phyloP scores from a whole-genome alignment of 2,888 invertebrate species.

The Andrena bicolor region DNA sequence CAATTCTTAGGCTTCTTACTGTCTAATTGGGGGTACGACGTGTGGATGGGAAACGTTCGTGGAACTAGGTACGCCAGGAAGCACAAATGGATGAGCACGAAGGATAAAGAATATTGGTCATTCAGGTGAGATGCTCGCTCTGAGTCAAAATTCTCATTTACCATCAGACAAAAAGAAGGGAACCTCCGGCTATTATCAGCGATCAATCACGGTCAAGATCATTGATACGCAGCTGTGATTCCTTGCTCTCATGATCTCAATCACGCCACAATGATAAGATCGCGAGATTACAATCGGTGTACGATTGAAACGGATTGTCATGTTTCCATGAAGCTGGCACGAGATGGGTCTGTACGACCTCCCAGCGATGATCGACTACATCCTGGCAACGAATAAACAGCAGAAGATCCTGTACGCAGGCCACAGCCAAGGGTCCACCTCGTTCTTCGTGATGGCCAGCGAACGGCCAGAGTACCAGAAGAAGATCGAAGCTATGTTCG shows the following conservation, averaged over 20 bases:
- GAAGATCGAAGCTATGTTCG: conserved; percentile 89
- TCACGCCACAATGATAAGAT: not conserved
- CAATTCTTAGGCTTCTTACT: conserved; percentile 84
- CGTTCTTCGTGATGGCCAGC: conserved; percentile 89
- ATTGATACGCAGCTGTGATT: not conserved
- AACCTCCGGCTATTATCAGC: too few relatives aligned
- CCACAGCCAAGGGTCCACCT: conserved; percentile 92
- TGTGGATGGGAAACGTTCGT: conserved; percentile 94
- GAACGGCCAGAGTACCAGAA: conserved; percentile 89
- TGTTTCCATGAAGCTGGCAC: conserved; percentile 89
- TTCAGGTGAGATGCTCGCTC: conserved; percentile 82
- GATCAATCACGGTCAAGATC: not conserved
- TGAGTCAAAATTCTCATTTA: too few relatives aligned
- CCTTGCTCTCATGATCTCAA: not conserved
- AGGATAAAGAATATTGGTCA: conserved; percentile 87
- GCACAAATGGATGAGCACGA: conserved; percentile 86
- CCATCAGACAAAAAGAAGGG: too few relatives aligned
- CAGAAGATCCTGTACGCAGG: conserved; percentile 91
- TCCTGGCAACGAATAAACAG: conserved; percentile 87
- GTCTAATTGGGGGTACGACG: conserved; percentile 90
- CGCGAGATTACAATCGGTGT: not conserved
- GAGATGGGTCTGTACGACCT: conserved; percentile 93
- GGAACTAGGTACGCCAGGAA: conserved; percentile 89
- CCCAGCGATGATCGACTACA: conserved; percentile 92
- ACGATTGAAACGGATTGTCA: not conserved